phyloP scores from a whole-genome alignment of 1,140 invertebrate species.

The Zaprionus davidi region DNA sequence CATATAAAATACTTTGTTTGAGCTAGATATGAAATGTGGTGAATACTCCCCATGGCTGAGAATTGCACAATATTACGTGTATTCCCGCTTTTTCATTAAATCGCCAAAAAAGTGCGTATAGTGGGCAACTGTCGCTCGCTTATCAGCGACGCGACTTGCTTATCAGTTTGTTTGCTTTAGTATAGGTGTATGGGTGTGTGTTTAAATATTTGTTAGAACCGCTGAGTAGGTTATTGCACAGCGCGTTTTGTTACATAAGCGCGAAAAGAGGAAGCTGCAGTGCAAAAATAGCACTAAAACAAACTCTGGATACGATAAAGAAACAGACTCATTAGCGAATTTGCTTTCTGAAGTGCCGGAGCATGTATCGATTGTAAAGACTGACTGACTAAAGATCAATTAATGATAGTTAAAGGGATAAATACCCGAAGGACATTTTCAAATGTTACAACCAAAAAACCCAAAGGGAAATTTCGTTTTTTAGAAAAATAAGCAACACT shows the following conservation, averaged over 20 bases:
- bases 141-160: conserved; percentile 59
- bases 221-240: conserved; percentile 28
- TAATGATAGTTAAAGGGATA: not conserved
- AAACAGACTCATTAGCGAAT: conserved; percentile 7
- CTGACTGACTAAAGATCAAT: not conserved
- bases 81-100: conserved; percentile 29
- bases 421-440: not conserved
- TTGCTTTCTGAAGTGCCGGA: not conserved
- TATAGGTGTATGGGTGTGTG: conserved; percentile 28
- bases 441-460: not conserved
- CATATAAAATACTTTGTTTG: not conserved
- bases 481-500: not conserved
- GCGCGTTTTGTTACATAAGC: conserved; percentile 68
- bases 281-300: conserved; percentile 9
- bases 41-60: not conserved
- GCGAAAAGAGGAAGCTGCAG: conserved; percentile 59
- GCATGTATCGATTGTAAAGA: not conserved
- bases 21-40: not conserved
- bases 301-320: conserved; percentile 10
- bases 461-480: not conserved
- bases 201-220: conserved; percentile 30
- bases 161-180: conserved; percentile 66
- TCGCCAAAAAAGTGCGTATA: conserved; percentile 63
- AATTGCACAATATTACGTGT: conserved; percentile 13
- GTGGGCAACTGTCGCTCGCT: conserved; percentile 33